A percentile compares a stretch with the other conserved stretches of the same genome.
Evolutionary conservation across 2,113 vertebrate genomes (phyloP).

Genomic region (Bubalus kerabau): DNA sequence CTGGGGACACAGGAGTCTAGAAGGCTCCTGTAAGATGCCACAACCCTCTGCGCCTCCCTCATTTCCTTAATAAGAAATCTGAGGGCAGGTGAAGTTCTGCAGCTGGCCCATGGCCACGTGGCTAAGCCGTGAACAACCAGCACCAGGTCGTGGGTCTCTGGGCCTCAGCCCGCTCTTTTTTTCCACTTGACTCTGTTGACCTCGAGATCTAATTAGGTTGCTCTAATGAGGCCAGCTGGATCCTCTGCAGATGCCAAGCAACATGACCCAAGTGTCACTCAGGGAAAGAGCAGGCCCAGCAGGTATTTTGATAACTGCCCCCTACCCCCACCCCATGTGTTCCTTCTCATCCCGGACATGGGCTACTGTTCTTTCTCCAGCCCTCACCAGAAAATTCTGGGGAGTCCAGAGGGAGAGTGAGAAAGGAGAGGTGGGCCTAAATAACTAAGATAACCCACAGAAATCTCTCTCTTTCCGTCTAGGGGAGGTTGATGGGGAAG

Average conservation of each 20-base stretch:
- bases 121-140: neutral
- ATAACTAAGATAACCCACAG: neutral
- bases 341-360: neutral
- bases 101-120: neutral
- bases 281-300: neutral
- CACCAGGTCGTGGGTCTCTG: neutral
- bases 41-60: neutral
- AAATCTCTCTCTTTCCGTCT: neutral
- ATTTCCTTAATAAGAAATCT: neutral
- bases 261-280: constrained; percentile 17
- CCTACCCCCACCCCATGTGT: neutral
- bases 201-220: constrained; percentile 28
- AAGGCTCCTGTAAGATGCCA: neutral
- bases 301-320: neutral
- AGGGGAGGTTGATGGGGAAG: neutral
- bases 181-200: constrained; percentile 26
- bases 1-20: neutral
- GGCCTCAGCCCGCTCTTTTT: neutral
- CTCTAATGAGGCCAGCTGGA: constrained; percentile 42
- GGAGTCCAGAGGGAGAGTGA: neutral
- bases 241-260: constrained; percentile 9
- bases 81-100: neutral
- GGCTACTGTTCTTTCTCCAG: neutral
- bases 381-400: neutral
- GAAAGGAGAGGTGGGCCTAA: neutral